These are phyloP conservation scores for Cerceris rybyensis DNA, from an alignment of 2,888 invertebrate species.

Conservation along the genomic window DNA sequence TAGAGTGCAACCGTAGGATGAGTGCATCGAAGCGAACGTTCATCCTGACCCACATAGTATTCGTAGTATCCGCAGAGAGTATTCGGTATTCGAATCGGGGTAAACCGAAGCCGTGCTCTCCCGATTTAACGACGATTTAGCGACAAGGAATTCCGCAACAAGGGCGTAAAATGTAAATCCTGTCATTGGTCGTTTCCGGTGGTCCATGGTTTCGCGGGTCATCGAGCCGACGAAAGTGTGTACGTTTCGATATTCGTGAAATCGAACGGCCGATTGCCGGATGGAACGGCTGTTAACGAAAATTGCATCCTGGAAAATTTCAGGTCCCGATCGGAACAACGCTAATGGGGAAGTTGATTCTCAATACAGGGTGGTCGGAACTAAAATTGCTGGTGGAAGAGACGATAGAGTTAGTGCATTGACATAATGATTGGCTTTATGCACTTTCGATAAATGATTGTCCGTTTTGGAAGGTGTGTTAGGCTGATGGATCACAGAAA, in stretches of 20 bases:
- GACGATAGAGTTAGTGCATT: too few species aligned
- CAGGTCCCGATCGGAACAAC: too few species aligned
- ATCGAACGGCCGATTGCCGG: conserved; percentile 9
- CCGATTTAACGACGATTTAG: conserved; percentile 55
- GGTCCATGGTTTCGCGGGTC: conserved; percentile 12
- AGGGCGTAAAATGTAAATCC: conserved; percentile 55
- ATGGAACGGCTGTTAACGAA: neutral
- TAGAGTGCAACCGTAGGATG: neutral
- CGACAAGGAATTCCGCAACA: conserved; percentile 35
- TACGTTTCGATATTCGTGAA: neutral
- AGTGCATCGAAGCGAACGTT: conserved; percentile 9
- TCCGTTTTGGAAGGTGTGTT: too few species aligned
- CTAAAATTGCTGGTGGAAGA: too few species aligned
- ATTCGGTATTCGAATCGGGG: conserved; percentile 50
- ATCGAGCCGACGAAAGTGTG: conserved; percentile 19
- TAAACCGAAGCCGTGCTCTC: conserved; percentile 41
- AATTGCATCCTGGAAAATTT: neutral
- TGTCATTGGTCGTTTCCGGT: conserved; percentile 28
- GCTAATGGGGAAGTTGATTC: too few species aligned
- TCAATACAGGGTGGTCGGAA: too few species aligned
- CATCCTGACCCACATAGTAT: conserved; percentile 22
- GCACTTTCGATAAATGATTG: too few species aligned
- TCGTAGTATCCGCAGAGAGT: conserved; percentile 24
- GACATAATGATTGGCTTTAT: too few species aligned
- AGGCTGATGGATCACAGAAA: too few species aligned